phyloP scores from a whole-genome alignment of 2,797 vertebrate genomes.

The Xenopus petersii region DNA sequence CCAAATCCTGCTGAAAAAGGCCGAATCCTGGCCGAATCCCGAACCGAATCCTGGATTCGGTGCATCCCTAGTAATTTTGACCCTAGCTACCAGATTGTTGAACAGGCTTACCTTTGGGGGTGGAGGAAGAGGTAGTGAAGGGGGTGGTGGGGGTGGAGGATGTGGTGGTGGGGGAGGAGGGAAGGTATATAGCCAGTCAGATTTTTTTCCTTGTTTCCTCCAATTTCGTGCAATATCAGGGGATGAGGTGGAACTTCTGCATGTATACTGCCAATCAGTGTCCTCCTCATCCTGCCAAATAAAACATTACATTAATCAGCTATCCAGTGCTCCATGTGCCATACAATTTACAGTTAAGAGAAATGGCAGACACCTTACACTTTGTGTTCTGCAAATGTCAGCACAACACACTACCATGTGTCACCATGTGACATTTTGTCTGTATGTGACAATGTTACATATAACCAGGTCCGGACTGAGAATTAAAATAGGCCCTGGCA shows the following conservation, averaged over 20 bases:
- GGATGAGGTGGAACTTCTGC: constrained; percentile 32
- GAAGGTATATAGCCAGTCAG: constrained; percentile 36
- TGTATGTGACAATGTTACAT: too few species aligned
- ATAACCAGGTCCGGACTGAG: too few species aligned
- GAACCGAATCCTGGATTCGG: too few species aligned
- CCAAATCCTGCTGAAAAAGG: too few species aligned
- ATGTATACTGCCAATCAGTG: constrained; percentile 33
- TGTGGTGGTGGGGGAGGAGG: constrained; percentile 44
- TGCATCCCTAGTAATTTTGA: too few species aligned
- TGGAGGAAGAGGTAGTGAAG: constrained; percentile 22
- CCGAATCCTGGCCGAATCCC: too few species aligned
- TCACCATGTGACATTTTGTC: background rate
- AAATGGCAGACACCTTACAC: background rate
- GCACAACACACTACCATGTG: background rate
- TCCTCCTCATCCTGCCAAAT: constrained; percentile 47
- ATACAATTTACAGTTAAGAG: background rate
- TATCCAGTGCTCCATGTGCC: constrained; percentile 4
- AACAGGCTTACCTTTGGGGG: constrained; percentile 20
- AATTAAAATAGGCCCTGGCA: too few species aligned
- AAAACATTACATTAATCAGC: constrained; percentile 29
- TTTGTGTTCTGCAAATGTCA: background rate
- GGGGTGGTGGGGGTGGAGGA: constrained; percentile 42
- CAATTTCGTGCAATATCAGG: constrained; percentile 34
- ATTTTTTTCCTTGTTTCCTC: constrained; percentile 41
- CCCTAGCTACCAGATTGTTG: too few species aligned